Percentiles rank a stretch among this genome's conserved stretches.
phyloP scores from a whole-genome alignment of 2,888 invertebrate genomes.

The Hypselothyrea guttata region DNA sequence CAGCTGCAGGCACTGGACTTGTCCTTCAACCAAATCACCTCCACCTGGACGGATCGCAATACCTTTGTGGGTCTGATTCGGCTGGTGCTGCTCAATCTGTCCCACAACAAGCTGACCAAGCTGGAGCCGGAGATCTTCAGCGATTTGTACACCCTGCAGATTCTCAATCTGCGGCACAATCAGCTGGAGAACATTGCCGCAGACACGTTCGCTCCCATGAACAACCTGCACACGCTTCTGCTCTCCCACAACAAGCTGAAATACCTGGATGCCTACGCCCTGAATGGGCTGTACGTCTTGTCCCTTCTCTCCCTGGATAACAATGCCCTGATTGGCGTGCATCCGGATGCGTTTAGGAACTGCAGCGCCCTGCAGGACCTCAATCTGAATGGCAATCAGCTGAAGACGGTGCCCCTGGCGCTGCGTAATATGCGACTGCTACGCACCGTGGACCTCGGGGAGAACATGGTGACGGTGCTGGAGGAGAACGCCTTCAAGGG shows the following conservation, averaged over 20 bases:
- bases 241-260: slow-evolving; percentile 93
- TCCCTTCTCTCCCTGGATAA: slow-evolving; percentile 93
- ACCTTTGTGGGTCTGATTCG: slow-evolving; percentile 94
- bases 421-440: slow-evolving; percentile 92
- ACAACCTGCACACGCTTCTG: slow-evolving; percentile 94
- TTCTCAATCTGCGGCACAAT: slow-evolving; percentile 93
- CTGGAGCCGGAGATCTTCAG: slow-evolving; percentile 92
- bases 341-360: slow-evolving; percentile 94
- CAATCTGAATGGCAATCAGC: slow-evolving; percentile 93
- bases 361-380: slow-evolving; percentile 95
- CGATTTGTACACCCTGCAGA: slow-evolving; percentile 92
- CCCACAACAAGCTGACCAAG: slow-evolving; percentile 91
- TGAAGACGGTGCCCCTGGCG: slow-evolving; percentile 91
- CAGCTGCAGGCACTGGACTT: slow-evolving; percentile 92
- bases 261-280: slow-evolving; percentile 91
- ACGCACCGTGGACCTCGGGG: slow-evolving; percentile 94
- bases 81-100: slow-evolving; percentile 92
- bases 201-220: slow-evolving; percentile 94
- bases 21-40: slow-evolving; percentile 92
- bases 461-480: slow-evolving; percentile 92
- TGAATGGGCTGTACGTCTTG: slow-evolving; percentile 94
- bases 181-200: slow-evolving; percentile 91
- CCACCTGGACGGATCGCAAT: slow-evolving; percentile 92
- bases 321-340: slow-evolving; percentile 91
- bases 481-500: slow-evolving; percentile 92